phyloP scores from a whole-genome alignment of 2,113 vertebrate species.

The Aspidoscelis tigris region DNA sequence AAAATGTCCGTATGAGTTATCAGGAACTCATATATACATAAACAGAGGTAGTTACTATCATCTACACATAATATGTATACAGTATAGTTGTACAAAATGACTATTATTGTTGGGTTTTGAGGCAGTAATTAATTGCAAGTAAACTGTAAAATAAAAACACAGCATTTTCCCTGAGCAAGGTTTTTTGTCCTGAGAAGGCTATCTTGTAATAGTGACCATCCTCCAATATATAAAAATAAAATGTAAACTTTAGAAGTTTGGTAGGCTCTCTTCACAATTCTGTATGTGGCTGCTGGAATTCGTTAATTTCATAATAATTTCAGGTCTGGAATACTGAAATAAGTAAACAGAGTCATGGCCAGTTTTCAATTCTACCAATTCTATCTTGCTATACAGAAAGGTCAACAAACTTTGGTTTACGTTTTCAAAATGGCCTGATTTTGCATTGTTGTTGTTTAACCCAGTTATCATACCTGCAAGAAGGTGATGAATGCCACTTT shows the following conservation, averaged over 20 bases:
- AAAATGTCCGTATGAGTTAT: slow-evolving; percentile 75
- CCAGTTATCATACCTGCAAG: slow-evolving; percentile 75
- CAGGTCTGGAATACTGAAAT: slow-evolving; percentile 74
- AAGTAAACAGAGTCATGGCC: slow-evolving; percentile 80
- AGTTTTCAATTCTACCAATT: slow-evolving; percentile 82
- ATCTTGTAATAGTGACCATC: slow-evolving; percentile 80
- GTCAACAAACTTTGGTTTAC: slow-evolving; percentile 91
- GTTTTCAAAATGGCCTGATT: slow-evolving; percentile 84
- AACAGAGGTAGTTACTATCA: slow-evolving; percentile 97
- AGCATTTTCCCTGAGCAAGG: slow-evolving; percentile 99
- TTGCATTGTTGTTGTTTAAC: slow-evolving; percentile 82
- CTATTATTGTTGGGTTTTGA: slow-evolving; percentile 83
- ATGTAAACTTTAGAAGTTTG: slow-evolving; percentile 77
- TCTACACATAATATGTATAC: slow-evolving; percentile 85
- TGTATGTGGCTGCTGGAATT: slow-evolving; percentile 72
- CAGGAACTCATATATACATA: slow-evolving; percentile 80
- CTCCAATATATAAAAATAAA: slow-evolving; percentile 87
- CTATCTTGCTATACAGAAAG: slow-evolving; percentile 80
- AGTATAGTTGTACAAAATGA: slow-evolving; percentile 78
- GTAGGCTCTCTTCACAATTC: slow-evolving; percentile 81
- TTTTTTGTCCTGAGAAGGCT: slow-evolving; percentile 97
- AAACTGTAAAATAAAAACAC: slow-evolving; percentile 83
- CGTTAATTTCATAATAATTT: slow-evolving; percentile 57
- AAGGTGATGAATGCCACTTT: slow-evolving; percentile 86
- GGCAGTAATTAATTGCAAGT: slow-evolving; percentile 68